Evolutionary conservation across 2,888 invertebrate genomes (phyloP).

Genomic region (Cosmia pyralina): DNA sequence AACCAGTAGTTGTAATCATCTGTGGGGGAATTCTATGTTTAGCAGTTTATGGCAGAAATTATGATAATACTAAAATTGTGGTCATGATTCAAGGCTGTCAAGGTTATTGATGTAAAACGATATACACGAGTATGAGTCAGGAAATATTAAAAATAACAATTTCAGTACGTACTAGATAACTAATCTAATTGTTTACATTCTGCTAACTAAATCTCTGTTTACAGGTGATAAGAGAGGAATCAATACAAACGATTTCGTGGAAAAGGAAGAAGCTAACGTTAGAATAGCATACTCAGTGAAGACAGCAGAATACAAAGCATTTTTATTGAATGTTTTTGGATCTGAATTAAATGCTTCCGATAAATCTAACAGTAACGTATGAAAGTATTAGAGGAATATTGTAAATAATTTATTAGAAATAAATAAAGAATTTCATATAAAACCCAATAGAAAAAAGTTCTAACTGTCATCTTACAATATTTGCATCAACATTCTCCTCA

Average conservation of each 20-base stretch:
- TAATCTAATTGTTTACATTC: too few species aligned
- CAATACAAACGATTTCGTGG: slow-evolving; percentile 74
- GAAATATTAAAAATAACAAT: background rate
- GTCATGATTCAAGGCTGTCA: background rate
- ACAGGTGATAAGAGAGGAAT: slow-evolving; percentile 78
- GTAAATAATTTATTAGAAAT: background rate
- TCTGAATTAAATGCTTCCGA: slow-evolving; percentile 32
- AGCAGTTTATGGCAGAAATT: background rate
- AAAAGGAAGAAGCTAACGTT: slow-evolving; percentile 77
- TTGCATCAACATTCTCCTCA: background rate
- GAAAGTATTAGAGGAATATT: background rate
- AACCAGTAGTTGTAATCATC: background rate
- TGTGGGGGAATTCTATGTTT: background rate
- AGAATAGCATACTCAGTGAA: slow-evolving; percentile 77
- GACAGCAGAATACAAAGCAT: slow-evolving; percentile 74
- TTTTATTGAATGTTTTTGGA: slow-evolving; percentile 76
- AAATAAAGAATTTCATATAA: background rate
- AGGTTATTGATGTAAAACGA: background rate
- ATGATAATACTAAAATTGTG: background rate
- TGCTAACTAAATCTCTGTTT: background rate
- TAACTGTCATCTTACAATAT: background rate
- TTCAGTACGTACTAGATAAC: background rate
- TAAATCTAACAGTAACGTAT: slow-evolving; percentile 11
- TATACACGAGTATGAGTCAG: background rate
- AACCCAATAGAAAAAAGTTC: background rate